These are phyloP conservation scores for Falco punctatus DNA, from an alignment of 2,113 vertebrate genomes.

Conservation along the genomic window DNA sequence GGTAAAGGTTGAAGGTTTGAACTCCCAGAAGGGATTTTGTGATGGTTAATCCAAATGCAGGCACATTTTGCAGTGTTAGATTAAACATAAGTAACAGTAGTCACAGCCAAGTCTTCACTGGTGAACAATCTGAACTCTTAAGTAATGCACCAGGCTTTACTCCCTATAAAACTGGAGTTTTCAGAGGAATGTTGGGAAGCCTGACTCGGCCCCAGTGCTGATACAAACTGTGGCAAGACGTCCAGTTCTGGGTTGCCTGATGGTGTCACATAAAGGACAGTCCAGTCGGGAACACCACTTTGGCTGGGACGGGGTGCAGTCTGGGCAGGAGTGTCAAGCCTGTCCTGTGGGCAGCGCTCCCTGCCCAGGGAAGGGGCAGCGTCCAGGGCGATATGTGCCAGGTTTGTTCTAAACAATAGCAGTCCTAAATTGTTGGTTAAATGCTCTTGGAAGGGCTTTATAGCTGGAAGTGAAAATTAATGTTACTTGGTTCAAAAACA, in stretches of 20 bases:
- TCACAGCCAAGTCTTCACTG: not conserved
- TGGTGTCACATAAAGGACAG: not conserved
- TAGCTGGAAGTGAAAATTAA: not conserved
- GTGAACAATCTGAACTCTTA: not conserved
- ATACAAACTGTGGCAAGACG: not conserved
- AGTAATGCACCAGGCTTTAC: rapidly evolving
- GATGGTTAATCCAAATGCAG: not conserved
- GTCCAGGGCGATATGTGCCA: rapidly evolving
- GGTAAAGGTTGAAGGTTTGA: not conserved
- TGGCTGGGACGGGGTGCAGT: rapidly evolving
- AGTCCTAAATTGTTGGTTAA: not conserved
- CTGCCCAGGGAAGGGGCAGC: not conserved
- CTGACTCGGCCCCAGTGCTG: not conserved
- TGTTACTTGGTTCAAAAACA: not conserved
- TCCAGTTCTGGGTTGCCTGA: not conserved
- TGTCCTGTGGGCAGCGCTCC: not conserved
- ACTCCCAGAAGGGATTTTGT: not conserved
- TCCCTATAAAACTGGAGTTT: not conserved
- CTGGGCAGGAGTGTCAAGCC: not conserved
- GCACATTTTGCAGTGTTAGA: not conserved
- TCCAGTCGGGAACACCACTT: rapidly evolving
- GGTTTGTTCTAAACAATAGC: not conserved
- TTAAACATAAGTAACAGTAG: not conserved
- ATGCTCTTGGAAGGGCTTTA: not conserved
- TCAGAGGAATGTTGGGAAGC: rapidly evolving